Evolutionary conservation across 1,140 invertebrate species (phyloP).

Genomic region (Mycetomoellerius zeteki): DNA sequence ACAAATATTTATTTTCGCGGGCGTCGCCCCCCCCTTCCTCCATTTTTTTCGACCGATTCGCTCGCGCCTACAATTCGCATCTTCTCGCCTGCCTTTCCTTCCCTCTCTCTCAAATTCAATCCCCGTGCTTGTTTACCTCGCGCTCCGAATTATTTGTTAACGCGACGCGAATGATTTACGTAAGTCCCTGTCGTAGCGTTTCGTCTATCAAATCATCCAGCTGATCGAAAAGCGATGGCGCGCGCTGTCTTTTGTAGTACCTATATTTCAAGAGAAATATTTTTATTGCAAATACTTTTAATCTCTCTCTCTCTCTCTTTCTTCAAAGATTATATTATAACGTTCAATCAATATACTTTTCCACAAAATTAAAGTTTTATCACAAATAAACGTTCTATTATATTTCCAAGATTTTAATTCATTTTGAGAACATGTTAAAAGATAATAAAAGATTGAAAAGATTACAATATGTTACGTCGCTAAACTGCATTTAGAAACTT

Average conservation of each 20-base stretch:
- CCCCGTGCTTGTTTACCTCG: constrained; percentile 41
- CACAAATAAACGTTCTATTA: not conserved
- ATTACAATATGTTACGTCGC: not conserved
- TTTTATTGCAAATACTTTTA: constrained; percentile 13
- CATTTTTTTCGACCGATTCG: constrained; percentile 48
- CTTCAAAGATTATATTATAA: not conserved
- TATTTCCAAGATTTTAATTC: not conserved
- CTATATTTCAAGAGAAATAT: not conserved
- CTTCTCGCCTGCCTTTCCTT: not conserved
- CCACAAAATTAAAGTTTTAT: not conserved
- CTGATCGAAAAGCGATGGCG: constrained; percentile 37
- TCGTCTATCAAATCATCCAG: constrained; percentile 52
- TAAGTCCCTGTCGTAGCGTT: constrained; percentile 18
- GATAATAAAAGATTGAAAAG: not conserved
- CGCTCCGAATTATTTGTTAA: constrained; percentile 62
- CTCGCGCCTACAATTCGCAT: constrained; percentile 23
- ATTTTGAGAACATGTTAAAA: not conserved
- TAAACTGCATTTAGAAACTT: too few relatives aligned
- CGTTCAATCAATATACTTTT: not conserved
- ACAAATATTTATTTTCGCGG: constrained; percentile 62
- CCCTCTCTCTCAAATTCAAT: constrained; percentile 15
- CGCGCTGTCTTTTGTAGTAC: not conserved
- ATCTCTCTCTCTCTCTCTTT: not conserved
- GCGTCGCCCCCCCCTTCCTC: not conserved
- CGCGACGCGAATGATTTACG: constrained; percentile 57